These are phyloP conservation scores for Herminia tarsipennalis DNA, from an alignment of 2,888 invertebrate genomes.

Conservation along the genomic window DNA sequence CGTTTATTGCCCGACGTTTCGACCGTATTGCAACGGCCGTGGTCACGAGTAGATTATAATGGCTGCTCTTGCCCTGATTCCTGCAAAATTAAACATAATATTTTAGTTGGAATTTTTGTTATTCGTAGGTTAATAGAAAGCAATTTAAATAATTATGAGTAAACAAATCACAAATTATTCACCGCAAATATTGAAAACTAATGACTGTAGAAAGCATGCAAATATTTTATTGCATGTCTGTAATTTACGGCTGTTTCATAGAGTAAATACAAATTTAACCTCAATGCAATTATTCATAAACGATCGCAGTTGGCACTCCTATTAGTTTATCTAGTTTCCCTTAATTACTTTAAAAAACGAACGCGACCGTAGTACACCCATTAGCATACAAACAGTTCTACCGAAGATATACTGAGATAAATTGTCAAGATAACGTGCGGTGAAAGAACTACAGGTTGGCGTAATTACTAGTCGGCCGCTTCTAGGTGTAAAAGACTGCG, in stretches of 20 bases:
- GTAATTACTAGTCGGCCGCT: slow-evolving; percentile 64
- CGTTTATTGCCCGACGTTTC: no score
- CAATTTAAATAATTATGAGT: no score
- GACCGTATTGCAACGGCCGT: no score
- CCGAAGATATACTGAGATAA: slow-evolving; percentile 73
- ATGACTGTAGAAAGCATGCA: no score
- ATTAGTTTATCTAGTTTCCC: slow-evolving; percentile 11
- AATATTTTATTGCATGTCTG: background rate
- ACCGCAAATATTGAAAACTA: background rate
- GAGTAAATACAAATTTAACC: background rate
- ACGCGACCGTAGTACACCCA: slow-evolving; percentile 53
- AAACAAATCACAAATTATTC: no score
- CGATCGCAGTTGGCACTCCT: slow-evolving; percentile 1
- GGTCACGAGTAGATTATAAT: no score
- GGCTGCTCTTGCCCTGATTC: no score
- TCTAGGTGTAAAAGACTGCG: slow-evolving; percentile 53
- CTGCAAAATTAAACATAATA: no score
- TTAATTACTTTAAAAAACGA: slow-evolving; percentile 41
- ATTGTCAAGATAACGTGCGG: slow-evolving; percentile 73
- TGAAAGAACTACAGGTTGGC: slow-evolving; percentile 67
- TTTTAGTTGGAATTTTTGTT: no score
- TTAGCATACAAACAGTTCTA: slow-evolving; percentile 78
- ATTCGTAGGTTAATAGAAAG: no score
- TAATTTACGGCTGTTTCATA: background rate
- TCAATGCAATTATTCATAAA: background rate